phyloP scores from a whole-genome alignment of 2,888 invertebrate species.

The Escarpia spicata region DNA sequence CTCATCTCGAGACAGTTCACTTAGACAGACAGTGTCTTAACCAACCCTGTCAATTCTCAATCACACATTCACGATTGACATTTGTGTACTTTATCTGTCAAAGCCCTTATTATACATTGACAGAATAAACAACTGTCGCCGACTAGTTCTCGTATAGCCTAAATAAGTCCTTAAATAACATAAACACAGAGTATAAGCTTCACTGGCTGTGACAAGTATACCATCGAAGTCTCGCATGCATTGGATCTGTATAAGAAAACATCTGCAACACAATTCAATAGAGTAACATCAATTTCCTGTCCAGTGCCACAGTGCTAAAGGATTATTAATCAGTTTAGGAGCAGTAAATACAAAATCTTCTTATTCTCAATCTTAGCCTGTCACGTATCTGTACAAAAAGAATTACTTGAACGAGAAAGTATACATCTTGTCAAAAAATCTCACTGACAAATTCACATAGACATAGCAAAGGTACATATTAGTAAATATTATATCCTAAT shows the following conservation, averaged over 20 bases:
- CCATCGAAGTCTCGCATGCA: background rate
- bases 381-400: background rate
- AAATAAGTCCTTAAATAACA: constrained; percentile 10
- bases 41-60: constrained; percentile 16
- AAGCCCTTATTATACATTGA: background rate
- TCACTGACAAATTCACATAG: background rate
- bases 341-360: background rate
- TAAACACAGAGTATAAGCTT: background rate
- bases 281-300: background rate
- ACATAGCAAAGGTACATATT: background rate
- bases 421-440: background rate
- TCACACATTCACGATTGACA: background rate
- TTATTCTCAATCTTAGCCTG: background rate
- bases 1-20: background rate
- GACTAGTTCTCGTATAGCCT: background rate
- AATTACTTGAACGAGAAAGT: background rate
- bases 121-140: background rate
- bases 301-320: background rate
- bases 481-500: background rate
- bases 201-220: background rate
- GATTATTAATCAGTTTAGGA: background rate
- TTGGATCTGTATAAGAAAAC: constrained; percentile 9
- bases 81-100: background rate
- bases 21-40: background rate
- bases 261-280: background rate